Evolutionary conservation across 2,113 vertebrate species (phyloP).

Genomic region (Sclerurus mexicanus): DNA sequence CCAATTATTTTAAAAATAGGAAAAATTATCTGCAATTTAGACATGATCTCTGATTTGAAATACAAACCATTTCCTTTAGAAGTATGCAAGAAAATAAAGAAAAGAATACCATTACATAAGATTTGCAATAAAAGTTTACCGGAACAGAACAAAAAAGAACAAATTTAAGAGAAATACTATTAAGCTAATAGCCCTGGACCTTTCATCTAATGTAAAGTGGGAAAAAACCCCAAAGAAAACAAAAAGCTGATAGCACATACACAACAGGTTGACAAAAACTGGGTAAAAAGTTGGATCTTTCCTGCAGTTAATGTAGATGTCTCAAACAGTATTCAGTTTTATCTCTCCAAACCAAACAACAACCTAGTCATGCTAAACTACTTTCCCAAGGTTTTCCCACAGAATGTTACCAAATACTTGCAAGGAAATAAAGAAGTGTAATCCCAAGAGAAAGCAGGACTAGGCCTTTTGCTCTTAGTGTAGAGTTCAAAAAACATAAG

Average conservation of each 20-base stretch:
- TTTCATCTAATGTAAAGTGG: neutral
- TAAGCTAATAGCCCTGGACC: neutral
- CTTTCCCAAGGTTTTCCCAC: neutral
- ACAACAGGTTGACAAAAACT: neutral
- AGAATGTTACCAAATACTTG: neutral
- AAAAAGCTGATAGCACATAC: neutral
- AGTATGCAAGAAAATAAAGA: slow-evolving; percentile 26
- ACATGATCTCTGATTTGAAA: neutral
- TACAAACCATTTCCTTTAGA: slow-evolving; percentile 27
- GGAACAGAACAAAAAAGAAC: neutral
- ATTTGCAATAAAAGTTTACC: neutral
- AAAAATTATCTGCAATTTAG: neutral
- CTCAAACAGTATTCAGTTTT: neutral
- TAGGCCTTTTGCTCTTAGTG: neutral
- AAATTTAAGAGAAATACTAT: neutral
- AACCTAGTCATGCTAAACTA: neutral
- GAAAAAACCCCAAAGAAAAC: neutral
- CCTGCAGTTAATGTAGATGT: neutral
- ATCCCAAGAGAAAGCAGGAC: neutral
- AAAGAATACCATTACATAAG: neutral
- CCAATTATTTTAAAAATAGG: fast-evolving
- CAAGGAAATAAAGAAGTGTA: neutral
- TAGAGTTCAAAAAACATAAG: neutral
- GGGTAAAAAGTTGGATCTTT: neutral
- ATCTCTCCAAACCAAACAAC: neutral